phyloP scores from a whole-genome alignment of 2,113 vertebrate species.

The Crypturellus undulatus region DNA sequence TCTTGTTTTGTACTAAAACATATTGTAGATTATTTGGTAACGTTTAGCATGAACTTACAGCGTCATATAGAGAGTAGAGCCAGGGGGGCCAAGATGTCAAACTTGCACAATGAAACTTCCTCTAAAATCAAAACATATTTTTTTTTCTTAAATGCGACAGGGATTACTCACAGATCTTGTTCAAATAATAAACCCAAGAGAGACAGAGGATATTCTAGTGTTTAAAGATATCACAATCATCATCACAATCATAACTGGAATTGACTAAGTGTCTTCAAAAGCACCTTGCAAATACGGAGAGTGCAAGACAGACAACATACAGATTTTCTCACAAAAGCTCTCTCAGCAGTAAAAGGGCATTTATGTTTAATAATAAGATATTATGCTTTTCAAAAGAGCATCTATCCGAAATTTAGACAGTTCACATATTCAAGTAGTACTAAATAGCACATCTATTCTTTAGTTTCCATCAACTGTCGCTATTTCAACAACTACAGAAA shows the following conservation, averaged over 20 bases:
- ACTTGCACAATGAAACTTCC: slow-evolving; percentile 92
- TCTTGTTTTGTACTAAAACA: background rate
- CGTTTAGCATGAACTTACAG: slow-evolving; percentile 82
- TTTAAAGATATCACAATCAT: background rate
- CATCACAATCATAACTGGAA: background rate
- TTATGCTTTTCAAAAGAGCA: background rate
- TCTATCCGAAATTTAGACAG: background rate
- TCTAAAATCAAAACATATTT: slow-evolving; percentile 79
- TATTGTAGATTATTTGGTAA: background rate
- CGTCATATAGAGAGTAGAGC: slow-evolving; percentile 96
- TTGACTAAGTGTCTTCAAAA: background rate
- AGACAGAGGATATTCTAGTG: background rate
- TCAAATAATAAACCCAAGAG: background rate
- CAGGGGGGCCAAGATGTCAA: slow-evolving; percentile 96
- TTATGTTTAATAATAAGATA: background rate
- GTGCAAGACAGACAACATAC: background rate
- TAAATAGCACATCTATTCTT: background rate
- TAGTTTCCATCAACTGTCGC: background rate
- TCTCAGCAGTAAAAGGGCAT: background rate
- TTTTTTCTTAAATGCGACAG: background rate
- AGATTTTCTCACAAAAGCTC: background rate
- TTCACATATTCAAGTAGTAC: background rate
- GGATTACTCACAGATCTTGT: background rate
- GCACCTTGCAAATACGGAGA: background rate
- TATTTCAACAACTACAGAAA: background rate